These are phyloP conservation scores for Turritopsis dohrnii DNA, from an alignment of 30 jellyfish, hydroid and myxozoan species.

Conservation along the genomic window DNA sequence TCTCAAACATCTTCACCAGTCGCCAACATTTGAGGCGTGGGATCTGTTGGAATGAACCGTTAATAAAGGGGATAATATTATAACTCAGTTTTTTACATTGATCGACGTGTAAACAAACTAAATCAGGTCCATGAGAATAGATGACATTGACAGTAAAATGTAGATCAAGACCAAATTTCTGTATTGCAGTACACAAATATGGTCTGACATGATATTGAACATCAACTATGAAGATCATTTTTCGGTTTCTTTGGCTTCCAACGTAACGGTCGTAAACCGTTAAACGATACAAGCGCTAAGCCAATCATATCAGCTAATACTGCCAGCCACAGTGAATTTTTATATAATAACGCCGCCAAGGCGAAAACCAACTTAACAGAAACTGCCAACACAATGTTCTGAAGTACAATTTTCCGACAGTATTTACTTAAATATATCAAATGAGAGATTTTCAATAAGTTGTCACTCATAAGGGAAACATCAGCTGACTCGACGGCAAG, in stretches of 20 bases:
- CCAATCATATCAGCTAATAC: constrained; percentile 72
- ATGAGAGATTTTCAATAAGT: constrained; percentile 53
- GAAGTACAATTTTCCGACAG: constrained; percentile 54
- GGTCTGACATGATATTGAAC: too few relatives aligned
- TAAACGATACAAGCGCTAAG: constrained; percentile 57
- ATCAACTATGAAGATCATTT: not conserved
- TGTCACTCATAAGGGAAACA: constrained; percentile 81
- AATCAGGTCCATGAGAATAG: too few relatives aligned
- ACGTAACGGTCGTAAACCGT: constrained; percentile 82
- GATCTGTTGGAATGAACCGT: too few relatives aligned
- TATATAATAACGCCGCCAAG: constrained; percentile 49
- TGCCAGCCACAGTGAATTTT: constrained; percentile 70
- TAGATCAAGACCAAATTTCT: too few relatives aligned
- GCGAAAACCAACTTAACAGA: constrained; percentile 49
- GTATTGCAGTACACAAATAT: too few relatives aligned
- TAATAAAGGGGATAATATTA: too few relatives aligned
- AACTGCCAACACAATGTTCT: constrained; percentile 55
- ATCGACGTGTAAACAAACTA: too few relatives aligned
- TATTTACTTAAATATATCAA: constrained; percentile 43
- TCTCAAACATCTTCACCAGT: too few relatives aligned
- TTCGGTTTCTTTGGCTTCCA: constrained; percentile 8
- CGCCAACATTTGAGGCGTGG: too few relatives aligned
- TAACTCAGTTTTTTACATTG: too few relatives aligned
- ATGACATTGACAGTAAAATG: too few relatives aligned
- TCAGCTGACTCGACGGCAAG: constrained; percentile 92